phyloP scores from a whole-genome alignment of 2,888 invertebrate genomes.

The Drosophila testacea region DNA sequence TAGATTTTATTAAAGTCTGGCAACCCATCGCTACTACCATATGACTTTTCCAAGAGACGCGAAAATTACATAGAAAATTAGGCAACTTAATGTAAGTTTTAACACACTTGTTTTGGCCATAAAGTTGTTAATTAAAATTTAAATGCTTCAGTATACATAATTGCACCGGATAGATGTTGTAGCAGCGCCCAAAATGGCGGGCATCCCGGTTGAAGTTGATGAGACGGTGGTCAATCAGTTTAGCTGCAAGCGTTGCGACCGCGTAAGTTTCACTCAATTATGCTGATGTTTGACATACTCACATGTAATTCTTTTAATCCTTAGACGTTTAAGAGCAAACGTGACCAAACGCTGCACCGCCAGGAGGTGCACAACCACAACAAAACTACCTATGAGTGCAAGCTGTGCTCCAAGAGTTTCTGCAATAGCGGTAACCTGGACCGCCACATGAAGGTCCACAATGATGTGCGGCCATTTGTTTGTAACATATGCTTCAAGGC shows the following conservation, averaged over 20 bases:
- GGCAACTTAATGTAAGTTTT: slow-evolving; percentile 64
- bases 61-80: slow-evolving; percentile 65
- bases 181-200: slow-evolving; percentile 67
- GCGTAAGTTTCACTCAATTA: slow-evolving; percentile 60
- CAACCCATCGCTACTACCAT: slow-evolving; percentile 60
- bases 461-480: slow-evolving; percentile 83
- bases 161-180: slow-evolving; percentile 63
- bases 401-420: slow-evolving; percentile 83
- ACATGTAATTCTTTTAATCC: not conserved
- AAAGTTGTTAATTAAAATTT: slow-evolving; percentile 11
- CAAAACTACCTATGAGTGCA: slow-evolving; percentile 83
- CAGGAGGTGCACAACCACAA: slow-evolving; percentile 84
- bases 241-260: slow-evolving; percentile 76
- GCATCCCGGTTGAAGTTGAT: slow-evolving; percentile 73
- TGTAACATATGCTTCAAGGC: slow-evolving; percentile 83
- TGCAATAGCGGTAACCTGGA: slow-evolving; percentile 84
- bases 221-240: slow-evolving; percentile 72
- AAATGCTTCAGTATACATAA: slow-evolving; percentile 32
- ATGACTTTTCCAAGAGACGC: slow-evolving; percentile 71
- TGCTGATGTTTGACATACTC: not conserved
- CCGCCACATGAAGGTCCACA: slow-evolving; percentile 85
- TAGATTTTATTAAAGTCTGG: slow-evolving; percentile 23
- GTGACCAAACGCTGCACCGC: slow-evolving; percentile 83
- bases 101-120: slow-evolving; percentile 9
- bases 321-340: slow-evolving; percentile 83